Evolutionary conservation across 2,888 invertebrate species (phyloP), one percentile per base, ranked within the genome.

Genomic region (Melanostoma mellinum): DNA sequence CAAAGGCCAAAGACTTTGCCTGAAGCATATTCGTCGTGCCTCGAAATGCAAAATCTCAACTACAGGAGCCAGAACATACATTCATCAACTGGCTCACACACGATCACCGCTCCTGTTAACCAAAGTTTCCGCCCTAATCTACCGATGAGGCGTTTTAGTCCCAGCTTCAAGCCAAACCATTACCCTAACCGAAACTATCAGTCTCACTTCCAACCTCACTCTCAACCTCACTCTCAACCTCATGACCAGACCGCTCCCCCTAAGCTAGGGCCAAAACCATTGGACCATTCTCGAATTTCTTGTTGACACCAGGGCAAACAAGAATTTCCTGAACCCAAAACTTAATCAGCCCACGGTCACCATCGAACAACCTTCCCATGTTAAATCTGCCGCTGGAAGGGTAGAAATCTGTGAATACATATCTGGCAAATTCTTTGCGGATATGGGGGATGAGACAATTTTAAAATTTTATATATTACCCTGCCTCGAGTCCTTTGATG

Each of bases 391-490:
- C 3, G 77, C 50, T 40, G 85, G 76, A 8, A 32, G 61, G 32
- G 55, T 74, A 6, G 4, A 44, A 38, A 80, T 75, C 6, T 68
- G 42, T 4, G 35, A 55, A 6, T 72, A 80, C 52, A 44, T 80
- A 53, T 44, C 58, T 8, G 79, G 65, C 38, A 53, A 53, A 44
- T 72, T 67, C 48, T 85, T 85, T 42, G 38, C 67, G 10, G 38
- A 52, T 30, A 40, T 79, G 9, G 78, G 69, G 3, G 69, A 73
- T 32, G 44, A 74, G 40, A 61, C 36, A 53, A 38, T 4, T 30
- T 68, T 53, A 2, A 68, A 78, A 44, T 86, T 80, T 40, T 85
- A 71, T 10, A 48, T 82, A 6, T 46, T 76, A 35, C 78, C 82
- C 8, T 67, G 72, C 9, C 58, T 85, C 1, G 40, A 4, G 36